Percentiles rank a stretch among this genome's conserved stretches.
Evolutionary conservation across 2,888 invertebrate genomes (phyloP).

Genomic region (Lepidocyrtoides sp.): DNA sequence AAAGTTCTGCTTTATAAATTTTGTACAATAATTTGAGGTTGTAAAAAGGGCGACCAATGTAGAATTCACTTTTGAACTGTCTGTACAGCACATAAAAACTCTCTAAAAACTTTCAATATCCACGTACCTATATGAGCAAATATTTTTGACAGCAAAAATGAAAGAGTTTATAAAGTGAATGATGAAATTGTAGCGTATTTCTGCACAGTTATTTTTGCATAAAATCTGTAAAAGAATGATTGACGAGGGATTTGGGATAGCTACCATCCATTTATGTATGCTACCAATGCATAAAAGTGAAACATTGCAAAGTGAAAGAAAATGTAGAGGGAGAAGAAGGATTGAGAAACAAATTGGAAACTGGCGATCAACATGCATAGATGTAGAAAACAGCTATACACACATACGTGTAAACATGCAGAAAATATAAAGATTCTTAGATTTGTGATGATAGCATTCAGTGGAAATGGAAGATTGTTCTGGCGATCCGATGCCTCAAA

Average conservation of each 20-base stretch:
- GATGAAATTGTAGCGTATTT: background rate
- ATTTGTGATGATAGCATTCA: background rate
- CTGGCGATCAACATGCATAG: slow-evolving; percentile 46
- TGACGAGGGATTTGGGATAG: slow-evolving; percentile 62
- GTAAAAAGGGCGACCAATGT: too few relatives aligned
- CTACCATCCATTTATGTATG: slow-evolving; percentile 1
- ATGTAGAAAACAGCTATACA: background rate
- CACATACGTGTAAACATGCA: background rate
- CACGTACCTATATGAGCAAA: too few relatives aligned
- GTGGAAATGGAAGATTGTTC: too few relatives aligned
- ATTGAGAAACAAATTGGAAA: slow-evolving; percentile 73
- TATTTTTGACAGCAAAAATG: too few relatives aligned
- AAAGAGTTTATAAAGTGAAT: background rate
- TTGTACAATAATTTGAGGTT: too few relatives aligned
- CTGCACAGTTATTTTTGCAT: slow-evolving; percentile 12
- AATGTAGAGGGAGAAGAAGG: slow-evolving; percentile 9
- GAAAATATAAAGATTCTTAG: slow-evolving; percentile 6
- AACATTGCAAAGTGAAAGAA: background rate
- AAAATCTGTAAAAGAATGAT: slow-evolving; percentile 29
- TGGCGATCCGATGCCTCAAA: too few relatives aligned
- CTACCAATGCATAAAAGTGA: slow-evolving; percentile 2
- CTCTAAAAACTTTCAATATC: too few relatives aligned
- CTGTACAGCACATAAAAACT: too few relatives aligned
- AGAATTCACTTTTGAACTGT: too few relatives aligned
- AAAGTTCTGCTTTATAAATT: too few relatives aligned